These are phyloP conservation scores for Otolemur garnettii DNA, from an alignment of 2,113 vertebrate species.

Conservation along the genomic window DNA sequence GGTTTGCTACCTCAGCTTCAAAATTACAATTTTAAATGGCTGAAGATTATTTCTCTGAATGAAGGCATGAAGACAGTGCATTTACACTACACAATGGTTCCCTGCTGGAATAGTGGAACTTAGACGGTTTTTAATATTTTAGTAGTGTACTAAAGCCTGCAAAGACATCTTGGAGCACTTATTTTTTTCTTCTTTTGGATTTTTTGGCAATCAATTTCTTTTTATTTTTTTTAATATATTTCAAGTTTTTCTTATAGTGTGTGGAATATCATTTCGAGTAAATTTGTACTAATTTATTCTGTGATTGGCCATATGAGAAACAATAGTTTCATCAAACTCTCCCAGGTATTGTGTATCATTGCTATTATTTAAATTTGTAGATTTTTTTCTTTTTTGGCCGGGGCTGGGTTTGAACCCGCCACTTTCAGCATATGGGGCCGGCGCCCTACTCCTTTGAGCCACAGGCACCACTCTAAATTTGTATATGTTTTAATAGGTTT, in stretches of 20 bases:
- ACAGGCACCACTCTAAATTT: not conserved
- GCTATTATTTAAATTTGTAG: not conserved
- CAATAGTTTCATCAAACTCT: not conserved
- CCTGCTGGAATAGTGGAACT: not conserved
- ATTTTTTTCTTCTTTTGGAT: not conserved
- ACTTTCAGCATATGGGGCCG: too few species aligned
- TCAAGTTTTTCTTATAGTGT: not conserved
- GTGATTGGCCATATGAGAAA: not conserved
- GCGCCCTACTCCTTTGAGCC: too few species aligned
- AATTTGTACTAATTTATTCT: not conserved
- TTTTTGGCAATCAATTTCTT: not conserved
- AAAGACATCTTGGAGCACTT: not conserved
- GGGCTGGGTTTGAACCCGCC: too few species aligned
- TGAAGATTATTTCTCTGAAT: conserved; percentile 27
- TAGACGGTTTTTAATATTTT: not conserved
- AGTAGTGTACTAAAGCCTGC: not conserved
- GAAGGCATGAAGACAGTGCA: not conserved
- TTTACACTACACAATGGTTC: not conserved
- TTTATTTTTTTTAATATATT: not conserved
- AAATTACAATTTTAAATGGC: conserved; percentile 1
- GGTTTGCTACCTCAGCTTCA: not conserved
- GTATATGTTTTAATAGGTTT: not conserved
- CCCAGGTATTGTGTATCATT: not conserved
- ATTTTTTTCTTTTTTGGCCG: too few species aligned
- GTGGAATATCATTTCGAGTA: conserved; percentile 7